A percentile compares a stretch with the other conserved stretches of the same genome.
Conservation (phyloP, 2,797 vertebrate genomes). For the Poeciliopsis presidionis region DNA sequence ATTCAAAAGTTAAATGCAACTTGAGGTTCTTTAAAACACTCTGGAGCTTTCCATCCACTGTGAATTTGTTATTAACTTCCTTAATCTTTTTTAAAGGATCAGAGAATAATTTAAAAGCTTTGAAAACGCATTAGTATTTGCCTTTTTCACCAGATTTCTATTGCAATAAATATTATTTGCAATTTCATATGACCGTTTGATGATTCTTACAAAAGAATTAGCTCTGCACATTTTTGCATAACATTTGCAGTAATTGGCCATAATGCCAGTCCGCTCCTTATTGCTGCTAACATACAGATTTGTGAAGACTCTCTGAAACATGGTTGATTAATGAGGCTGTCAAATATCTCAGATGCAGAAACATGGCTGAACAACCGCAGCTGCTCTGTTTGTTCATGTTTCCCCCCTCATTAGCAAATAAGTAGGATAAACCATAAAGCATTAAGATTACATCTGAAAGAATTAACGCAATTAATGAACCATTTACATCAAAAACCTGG, state of each 20-base stretch:
- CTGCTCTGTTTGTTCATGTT: conserved; percentile 17
- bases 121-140: neutral
- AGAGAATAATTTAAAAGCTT: neutral
- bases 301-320: conserved; percentile 14
- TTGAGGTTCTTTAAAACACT: neutral
- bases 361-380: conserved; percentile 8
- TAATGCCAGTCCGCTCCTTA: conserved; percentile 12
- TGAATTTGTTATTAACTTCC: neutral
- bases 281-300: conserved; percentile 17
- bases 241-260: conserved; percentile 5
- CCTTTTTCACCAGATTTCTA: neutral
- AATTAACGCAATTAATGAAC: conserved; percentile 26
- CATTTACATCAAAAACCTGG: conserved; percentile 6
- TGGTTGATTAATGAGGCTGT: conserved; percentile 26
- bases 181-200: neutral
- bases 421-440: conserved; percentile 6
- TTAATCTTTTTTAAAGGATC: neutral
- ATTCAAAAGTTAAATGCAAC: neutral
- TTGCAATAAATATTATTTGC: neutral
- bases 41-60: neutral
- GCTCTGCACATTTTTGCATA: conserved; percentile 1
- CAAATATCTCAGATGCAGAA: conserved; percentile 14
- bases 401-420: conserved; percentile 17
- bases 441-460: neutral
- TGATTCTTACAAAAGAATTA: neutral